Evolutionary conservation across 2,113 vertebrate genomes (phyloP).

Genomic region (Sardina pilchardus): DNA sequence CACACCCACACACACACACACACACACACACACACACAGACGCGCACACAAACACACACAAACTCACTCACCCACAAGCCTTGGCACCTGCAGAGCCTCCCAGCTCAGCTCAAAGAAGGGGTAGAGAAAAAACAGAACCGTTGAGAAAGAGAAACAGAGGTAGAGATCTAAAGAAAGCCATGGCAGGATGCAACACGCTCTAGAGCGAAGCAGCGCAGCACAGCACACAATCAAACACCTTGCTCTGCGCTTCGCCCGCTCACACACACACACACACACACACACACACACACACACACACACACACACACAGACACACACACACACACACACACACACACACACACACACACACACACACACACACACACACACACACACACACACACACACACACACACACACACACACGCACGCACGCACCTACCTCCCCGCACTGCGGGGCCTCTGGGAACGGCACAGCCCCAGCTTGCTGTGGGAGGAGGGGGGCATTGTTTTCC

Average conservation of each 20-base stretch:
- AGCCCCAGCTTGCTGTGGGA: neutral
- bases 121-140: neutral
- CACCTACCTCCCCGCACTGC: neutral
- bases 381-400: too few relatives aligned
- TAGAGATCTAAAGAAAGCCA: slow-evolving; percentile 19
- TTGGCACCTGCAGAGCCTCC: slow-evolving; percentile 23
- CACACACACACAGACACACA: neutral
- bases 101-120: neutral
- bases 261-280: neutral
- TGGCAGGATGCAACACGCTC: slow-evolving; percentile 30
- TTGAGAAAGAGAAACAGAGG: neutral
- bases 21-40: neutral
- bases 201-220: neutral
- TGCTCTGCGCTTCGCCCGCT: neutral
- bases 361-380: neutral
- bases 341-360: neutral
- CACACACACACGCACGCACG: too few relatives aligned
- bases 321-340: slow-evolving; percentile 19
- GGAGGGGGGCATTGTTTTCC: neutral
- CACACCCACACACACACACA: neutral
- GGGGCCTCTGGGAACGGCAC: neutral
- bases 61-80: slow-evolving; percentile 7
- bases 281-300: slow-evolving; percentile 16
- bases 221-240: slow-evolving; percentile 16
- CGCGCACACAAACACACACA: neutral